Conservation (phyloP, 2,888 invertebrate species). For the Phyllotreta striolata region DNA sequence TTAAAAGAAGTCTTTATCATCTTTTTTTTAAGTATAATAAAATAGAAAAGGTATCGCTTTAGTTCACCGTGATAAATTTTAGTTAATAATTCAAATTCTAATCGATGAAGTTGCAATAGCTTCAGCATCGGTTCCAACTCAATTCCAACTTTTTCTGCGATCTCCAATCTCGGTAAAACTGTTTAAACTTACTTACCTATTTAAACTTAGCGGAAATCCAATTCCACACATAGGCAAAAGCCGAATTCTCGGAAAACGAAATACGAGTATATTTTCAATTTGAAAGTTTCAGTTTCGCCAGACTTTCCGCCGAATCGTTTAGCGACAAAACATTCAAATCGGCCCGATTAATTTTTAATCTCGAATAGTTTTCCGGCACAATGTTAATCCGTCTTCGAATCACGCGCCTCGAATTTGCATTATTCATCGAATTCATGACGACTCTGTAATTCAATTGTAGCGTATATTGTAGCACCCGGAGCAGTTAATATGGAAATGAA, state of each 20-base stretch:
- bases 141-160: slow-evolving; percentile 7
- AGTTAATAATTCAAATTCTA: too few relatives aligned
- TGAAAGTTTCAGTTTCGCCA: slow-evolving; percentile 20
- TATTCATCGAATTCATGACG: slow-evolving; percentile 46
- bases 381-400: slow-evolving; percentile 43
- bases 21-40: too few relatives aligned
- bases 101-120: background rate
- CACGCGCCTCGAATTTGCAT: slow-evolving; percentile 38
- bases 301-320: slow-evolving; percentile 3
- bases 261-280: slow-evolving; percentile 29
- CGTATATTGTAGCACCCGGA: slow-evolving; percentile 41
- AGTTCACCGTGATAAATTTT: too few relatives aligned
- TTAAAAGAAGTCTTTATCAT: too few relatives aligned
- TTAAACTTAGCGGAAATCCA: slow-evolving; percentile 3
- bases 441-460: slow-evolving; percentile 46
- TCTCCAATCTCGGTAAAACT: slow-evolving; percentile 1
- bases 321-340: background rate
- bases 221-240: slow-evolving; percentile 7
- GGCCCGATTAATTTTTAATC: background rate
- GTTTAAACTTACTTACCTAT: slow-evolving; percentile 10
- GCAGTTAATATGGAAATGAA: slow-evolving; percentile 46
- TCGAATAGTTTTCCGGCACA: slow-evolving; percentile 34
- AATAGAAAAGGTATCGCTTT: too few relatives aligned
- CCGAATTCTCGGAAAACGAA: slow-evolving; percentile 7
- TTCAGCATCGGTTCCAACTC: background rate